Evolutionary conservation across 2,888 invertebrate genomes (phyloP), one percentile per base, ranked within the genome.

Genomic region (Agrotis puta): DNA sequence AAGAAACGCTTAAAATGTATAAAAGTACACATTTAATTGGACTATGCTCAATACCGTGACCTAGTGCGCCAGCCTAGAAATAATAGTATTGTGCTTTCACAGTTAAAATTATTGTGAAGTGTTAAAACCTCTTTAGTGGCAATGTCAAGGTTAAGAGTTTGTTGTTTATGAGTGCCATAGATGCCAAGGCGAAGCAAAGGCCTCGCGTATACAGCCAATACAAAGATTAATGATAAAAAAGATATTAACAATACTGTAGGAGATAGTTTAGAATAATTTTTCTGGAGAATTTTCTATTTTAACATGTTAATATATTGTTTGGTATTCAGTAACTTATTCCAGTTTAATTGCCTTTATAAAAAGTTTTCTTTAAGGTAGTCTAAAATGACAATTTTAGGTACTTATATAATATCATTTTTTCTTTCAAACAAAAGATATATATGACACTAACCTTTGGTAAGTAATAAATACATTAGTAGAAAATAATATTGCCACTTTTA

Each of bases 61-160:
- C 66, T 73, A 68, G n/a, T 39, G 48, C 11, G 39, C 16, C 16
- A 39, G 39, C 3, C 27, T 27, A 59, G 13, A 56, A 53, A 14
- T 39, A 57, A 39, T 24, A 59, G 22, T 27, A 24, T 11, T 18
- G 48, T 20, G 24, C 45, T 59, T 68, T 47, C 16, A 20, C 43
- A 43, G 18, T 48, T 7, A 56, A 51, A 54, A 57, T 39, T 66
- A n/a, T 27, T 39, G 14, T 24, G 2, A 70, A 53, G n/a, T 70
- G 3, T 71, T 69, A 27, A 33, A 65, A 75, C 71, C 65, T 64
- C 33, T 81, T 58, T 53, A 53, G 4, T 70, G 59, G 54, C 84
- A 84, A 54, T 84, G 84, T 84, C 84, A 83, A 83, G 83, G 83
- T 70, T 84, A 72, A 18, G 51, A 48, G 43, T 74, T 61, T 68